These are phyloP conservation scores for Tetramorium alpestre DNA, from an alignment of 1,140 invertebrate genomes.

Conservation along the genomic window DNA sequence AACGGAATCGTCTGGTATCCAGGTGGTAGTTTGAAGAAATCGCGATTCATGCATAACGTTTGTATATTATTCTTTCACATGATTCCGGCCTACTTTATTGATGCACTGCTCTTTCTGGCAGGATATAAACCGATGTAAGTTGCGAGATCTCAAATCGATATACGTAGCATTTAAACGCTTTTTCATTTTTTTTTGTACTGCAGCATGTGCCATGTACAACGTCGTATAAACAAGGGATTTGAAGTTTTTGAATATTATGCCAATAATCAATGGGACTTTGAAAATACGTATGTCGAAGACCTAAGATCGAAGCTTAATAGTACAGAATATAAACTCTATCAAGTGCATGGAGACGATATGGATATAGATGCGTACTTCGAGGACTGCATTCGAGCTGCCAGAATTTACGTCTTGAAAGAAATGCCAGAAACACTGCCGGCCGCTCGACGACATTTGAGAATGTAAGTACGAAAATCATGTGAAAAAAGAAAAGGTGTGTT, in stretches of 20 bases:
- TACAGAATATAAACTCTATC: conserved; percentile 88
- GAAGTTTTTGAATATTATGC: conserved; percentile 95
- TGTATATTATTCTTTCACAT: conserved; percentile 94
- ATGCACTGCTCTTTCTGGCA: conserved; percentile 90
- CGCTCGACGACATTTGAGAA: conserved; percentile 91
- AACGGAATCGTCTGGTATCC: conserved; percentile 95
- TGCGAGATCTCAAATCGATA: background rate
- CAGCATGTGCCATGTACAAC: conserved; percentile 91
- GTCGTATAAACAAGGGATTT: conserved; percentile 92
- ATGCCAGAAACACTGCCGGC: conserved; percentile 91
- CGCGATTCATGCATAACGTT: conserved; percentile 90
- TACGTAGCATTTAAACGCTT: background rate
- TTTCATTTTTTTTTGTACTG: conserved; percentile 51
- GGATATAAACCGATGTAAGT: conserved; percentile 94
- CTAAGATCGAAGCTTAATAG: conserved; percentile 88
- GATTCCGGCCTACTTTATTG: conserved; percentile 93
- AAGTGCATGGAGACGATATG: conserved; percentile 90
- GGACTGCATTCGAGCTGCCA: conserved; percentile 90
- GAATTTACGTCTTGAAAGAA: conserved; percentile 93
- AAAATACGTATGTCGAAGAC: conserved; percentile 87
- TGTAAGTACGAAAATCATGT: conserved; percentile 86
- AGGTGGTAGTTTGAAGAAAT: conserved; percentile 94
- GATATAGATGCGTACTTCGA: conserved; percentile 91
- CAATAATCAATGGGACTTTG: conserved; percentile 94
- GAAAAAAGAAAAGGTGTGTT: background rate